Percentiles rank a stretch among this genome's conserved stretches.
These are phyloP conservation scores for Heliornis fulica DNA, from an alignment of 2,113 vertebrate species.

Conservation along the genomic window DNA sequence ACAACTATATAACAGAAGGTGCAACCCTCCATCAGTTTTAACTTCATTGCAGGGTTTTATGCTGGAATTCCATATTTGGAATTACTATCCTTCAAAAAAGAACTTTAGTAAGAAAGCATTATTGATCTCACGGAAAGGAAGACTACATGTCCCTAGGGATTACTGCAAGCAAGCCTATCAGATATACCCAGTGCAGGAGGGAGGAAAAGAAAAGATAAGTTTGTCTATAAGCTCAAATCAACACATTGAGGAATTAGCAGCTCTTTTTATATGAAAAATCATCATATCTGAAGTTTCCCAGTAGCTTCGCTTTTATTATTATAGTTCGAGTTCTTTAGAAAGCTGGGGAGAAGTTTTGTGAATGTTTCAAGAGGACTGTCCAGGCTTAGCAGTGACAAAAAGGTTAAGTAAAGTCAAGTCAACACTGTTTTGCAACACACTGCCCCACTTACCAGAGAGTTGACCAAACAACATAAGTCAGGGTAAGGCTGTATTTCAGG, in stretches of 20 bases:
- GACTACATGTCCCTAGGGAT: background rate
- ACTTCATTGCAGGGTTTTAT: background rate
- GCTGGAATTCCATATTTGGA: background rate
- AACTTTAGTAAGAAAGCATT: background rate
- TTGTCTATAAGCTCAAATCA: background rate
- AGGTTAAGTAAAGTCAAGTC: slow-evolving; percentile 6
- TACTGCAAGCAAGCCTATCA: background rate
- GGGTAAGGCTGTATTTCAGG: background rate
- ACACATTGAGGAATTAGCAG: background rate
- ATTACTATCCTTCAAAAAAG: background rate
- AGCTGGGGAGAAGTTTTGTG: background rate
- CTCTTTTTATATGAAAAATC: background rate
- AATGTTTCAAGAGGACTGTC: background rate
- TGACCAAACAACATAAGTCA: background rate
- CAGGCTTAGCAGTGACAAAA: background rate
- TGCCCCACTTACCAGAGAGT: background rate
- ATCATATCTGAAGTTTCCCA: background rate
- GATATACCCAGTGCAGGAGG: background rate
- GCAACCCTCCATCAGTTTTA: background rate
- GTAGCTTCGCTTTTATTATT: background rate
- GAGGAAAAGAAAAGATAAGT: background rate
- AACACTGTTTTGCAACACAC: background rate
- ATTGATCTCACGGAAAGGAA: background rate
- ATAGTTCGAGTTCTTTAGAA: background rate
- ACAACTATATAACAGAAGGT: slow-evolving; percentile 7